phyloP scores from a whole-genome alignment of 1,140 invertebrate genomes.

The Cheumatopsyche charites region DNA sequence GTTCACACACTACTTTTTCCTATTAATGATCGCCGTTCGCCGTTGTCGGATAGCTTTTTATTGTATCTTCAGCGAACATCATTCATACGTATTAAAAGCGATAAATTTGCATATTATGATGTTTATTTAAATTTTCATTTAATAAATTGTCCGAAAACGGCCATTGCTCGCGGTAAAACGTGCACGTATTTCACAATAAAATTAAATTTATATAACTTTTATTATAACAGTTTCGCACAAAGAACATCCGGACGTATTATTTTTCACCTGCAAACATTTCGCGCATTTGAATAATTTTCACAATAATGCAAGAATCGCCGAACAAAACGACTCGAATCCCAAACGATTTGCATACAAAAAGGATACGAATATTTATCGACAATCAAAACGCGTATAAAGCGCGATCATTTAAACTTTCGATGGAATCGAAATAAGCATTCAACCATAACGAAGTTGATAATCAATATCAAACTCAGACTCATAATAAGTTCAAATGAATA shows the following conservation, averaged over 20 bases:
- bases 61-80: not conserved
- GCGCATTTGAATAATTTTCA: too few species aligned
- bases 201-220: slow-evolving; percentile 6
- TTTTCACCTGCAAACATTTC: too few species aligned
- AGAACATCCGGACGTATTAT: too few species aligned
- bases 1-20: slow-evolving; percentile 15
- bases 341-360: too few species aligned
- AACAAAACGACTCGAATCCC: too few species aligned
- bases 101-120: slow-evolving; percentile 21
- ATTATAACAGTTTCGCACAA: not conserved
- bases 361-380: too few species aligned
- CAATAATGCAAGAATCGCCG: too few species aligned
- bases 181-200: not conserved
- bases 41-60: not conserved
- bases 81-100: slow-evolving; percentile 14
- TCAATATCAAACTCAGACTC: too few species aligned
- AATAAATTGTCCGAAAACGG: slow-evolving; percentile 16
- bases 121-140: slow-evolving; percentile 16
- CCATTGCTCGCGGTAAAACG: slow-evolving; percentile 4
- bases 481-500: too few species aligned
- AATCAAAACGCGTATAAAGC: too few species aligned
- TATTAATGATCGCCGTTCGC: slow-evolving; percentile 1
- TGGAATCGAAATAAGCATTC: not conserved
- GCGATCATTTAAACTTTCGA: not conserved
- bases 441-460: not conserved